Evolutionary conservation across 2,113 vertebrate species (phyloP), one percentile per base, ranked within the genome.

Genomic region (Cyanistes caeruleus): DNA sequence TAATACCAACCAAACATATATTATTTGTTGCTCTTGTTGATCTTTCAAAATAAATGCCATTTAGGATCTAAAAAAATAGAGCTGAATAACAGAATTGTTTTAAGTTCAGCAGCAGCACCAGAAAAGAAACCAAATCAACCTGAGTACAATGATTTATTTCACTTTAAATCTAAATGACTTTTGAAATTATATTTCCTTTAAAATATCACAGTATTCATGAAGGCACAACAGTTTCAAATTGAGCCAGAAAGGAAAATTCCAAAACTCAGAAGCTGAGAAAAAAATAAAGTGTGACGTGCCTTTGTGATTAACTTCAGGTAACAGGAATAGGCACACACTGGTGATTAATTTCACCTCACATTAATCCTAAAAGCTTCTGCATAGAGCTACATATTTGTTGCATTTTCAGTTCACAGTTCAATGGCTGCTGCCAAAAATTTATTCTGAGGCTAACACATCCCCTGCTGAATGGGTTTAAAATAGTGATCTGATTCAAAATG

Each of bases 361-460:
- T 55, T 88, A 80, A 44, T 70, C 51, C 56, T 35, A 59, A 79
- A 81, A 81, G 80, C 62, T 94, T 84, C 78, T 64, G 33, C 62
- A 89, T 2, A 44, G 60, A 91, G 58, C 78, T 82, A 69, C 5
- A 1, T 44, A 72, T 88, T 93, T 80, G 39, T 55, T 84, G 68
- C 31, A 58, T 77, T 90, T 92, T 84, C 90, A 90, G 59, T 89
- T 95, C 68, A 81, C 55, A 84, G 70, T 87, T 94, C 70, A 90
- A 31, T 52, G 69, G 37, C 5, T 95, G 64, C 73, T 87, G 79
- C 79, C 82, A 93, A 88, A 90, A 92, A 86, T 65, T 69, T 80
- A 93, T 79, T 95, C 81, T 72, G 43, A 87, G 53, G 81, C n/a
- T 65, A 82, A 84, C n/a, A 79, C 11, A 91, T 39, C 43, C 86